Base-by-base conservation (phyloP, 2,113 vertebrate genomes). In the Chaetops frenatus region DNA sequence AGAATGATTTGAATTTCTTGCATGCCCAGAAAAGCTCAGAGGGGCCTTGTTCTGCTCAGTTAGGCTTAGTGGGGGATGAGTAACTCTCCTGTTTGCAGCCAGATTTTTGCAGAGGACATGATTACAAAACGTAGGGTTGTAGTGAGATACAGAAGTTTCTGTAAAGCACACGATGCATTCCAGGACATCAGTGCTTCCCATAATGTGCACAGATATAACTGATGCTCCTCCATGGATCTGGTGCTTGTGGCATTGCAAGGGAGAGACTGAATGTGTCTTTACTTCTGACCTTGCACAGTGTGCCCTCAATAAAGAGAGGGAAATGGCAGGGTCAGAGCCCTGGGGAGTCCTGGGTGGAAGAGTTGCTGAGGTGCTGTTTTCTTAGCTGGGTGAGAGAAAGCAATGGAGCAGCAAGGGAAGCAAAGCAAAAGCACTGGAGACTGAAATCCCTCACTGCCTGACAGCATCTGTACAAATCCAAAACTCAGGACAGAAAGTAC, bases 271-370 rank as follows among this genome's bases (percentile, higher is more conserved):
- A 4, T 4, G 2, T 4, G 7, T 42, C 45, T 60, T 24, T 44
- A 5, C 8, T 71, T 57, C 60, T 53, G 51, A 21, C 33, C 24
- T 48, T 73, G 42, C 25, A 62, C 58, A 70, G 20, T 7, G 12
- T 17, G 14, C 7, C 4, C 17, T 14, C 2, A 4, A 7, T 1
- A 57, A 18, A 51, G 47, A 0, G 14, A 85, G 48, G 15, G 29
- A 29, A 81, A 24, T 1, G 4, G 48, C 22, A 51, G 28, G 42
- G 24, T 29, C 31, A 57, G 53, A 65, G 22, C 53, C 24, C 8
- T 40, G 36, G 35, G 36, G 66, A 78, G 2, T 10, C 29, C 53
- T 60, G n/a, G 40, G 27, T 18, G 51, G 35, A 24, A 23, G 36
- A 67, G 31, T 1, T 70, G 33, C 67, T 83, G 58, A 86, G 61